phyloP scores from a whole-genome alignment of 2,888 invertebrate genomes.

The Melipona bicolor region DNA sequence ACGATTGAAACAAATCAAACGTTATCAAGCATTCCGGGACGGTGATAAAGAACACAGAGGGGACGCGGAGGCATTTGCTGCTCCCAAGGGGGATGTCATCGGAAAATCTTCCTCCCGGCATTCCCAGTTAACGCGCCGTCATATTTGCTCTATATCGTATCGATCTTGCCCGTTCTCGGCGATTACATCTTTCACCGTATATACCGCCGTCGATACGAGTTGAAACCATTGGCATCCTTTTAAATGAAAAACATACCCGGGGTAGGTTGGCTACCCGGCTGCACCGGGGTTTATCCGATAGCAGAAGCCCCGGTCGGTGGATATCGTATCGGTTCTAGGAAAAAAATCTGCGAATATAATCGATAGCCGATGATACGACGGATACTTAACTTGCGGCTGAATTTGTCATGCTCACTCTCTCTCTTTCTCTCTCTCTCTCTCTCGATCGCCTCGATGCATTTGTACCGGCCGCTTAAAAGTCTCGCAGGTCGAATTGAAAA shows the following conservation, averaged over 20 bases:
- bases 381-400: slow-evolving; percentile 2
- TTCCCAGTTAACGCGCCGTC: slow-evolving; percentile 63
- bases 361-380: slow-evolving; percentile 23
- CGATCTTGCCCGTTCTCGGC: slow-evolving; percentile 53
- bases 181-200: slow-evolving; percentile 56
- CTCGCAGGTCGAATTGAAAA: too few species aligned
- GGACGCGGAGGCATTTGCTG: slow-evolving; percentile 81
- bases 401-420: too few species aligned
- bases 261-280: background rate
- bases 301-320: background rate
- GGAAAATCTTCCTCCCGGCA: slow-evolving; percentile 71
- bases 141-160: slow-evolving; percentile 63
- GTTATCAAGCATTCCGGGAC: slow-evolving; percentile 83
- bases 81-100: slow-evolving; percentile 74
- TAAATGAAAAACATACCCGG: slow-evolving; percentile 34
- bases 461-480: too few species aligned
- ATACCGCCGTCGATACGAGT: slow-evolving; percentile 51
- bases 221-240: slow-evolving; percentile 46
- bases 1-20: slow-evolving; percentile 84
- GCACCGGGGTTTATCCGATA: slow-evolving; percentile 24
- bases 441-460: too few species aligned
- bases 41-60: slow-evolving; percentile 83
- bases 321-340: slow-evolving; percentile 38
- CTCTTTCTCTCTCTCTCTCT: too few species aligned
- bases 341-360: slow-evolving; percentile 42